These are phyloP conservation scores for Laticauda colubrina DNA, from an alignment of 2,113 vertebrate species.

Conservation along the genomic window DNA sequence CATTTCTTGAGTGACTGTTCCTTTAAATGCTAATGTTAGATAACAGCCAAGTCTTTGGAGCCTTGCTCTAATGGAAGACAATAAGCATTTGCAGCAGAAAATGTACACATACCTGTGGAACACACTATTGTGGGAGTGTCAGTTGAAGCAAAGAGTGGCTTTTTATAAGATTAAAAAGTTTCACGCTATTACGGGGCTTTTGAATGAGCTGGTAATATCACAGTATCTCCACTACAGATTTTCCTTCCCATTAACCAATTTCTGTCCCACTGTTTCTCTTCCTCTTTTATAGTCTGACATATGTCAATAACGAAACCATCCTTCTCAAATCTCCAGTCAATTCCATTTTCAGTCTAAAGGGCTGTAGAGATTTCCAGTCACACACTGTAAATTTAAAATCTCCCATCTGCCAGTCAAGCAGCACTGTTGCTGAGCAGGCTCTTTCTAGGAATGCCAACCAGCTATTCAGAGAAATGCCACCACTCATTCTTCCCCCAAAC, in stretches of 20 bases:
- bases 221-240: background rate
- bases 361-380: constrained; percentile 25
- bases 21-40: background rate
- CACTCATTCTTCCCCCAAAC: constrained; percentile 20
- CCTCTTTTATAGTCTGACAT: rapidly evolving
- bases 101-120: background rate
- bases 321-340: constrained; percentile 26
- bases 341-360: background rate
- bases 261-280: background rate
- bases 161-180: background rate
- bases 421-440: constrained; percentile 32
- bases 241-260: constrained; percentile 9
- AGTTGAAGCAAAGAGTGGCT: background rate
- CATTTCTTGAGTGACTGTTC: background rate
- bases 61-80: background rate
- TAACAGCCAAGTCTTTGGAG: background rate
- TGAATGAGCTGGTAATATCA: background rate
- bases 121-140: background rate
- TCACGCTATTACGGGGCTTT: background rate
- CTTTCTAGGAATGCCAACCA: constrained; percentile 44
- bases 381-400: constrained; percentile 37
- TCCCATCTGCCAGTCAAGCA: constrained; percentile 39
- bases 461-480: constrained; percentile 57
- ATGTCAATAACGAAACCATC: background rate
- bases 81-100: no score